phyloP scores from a whole-genome alignment of 2,888 invertebrate species.

The Autographa gamma region DNA sequence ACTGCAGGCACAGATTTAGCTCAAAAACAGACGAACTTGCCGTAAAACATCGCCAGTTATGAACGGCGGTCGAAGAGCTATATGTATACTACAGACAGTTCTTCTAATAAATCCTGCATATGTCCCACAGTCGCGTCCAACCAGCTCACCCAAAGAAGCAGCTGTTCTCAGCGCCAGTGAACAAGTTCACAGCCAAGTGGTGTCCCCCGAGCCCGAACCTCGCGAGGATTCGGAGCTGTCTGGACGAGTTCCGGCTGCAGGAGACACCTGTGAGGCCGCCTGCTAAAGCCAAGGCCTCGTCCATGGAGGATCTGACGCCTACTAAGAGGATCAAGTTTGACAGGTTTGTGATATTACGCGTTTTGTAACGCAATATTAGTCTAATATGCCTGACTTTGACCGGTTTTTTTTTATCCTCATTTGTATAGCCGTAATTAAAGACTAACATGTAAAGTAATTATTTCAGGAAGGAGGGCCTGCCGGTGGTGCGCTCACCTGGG shows the following conservation, averaged over 20 bases:
- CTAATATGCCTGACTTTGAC: no score
- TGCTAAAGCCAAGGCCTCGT: slow-evolving; percentile 77
- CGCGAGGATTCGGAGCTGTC: slow-evolving; percentile 75
- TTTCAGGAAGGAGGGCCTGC: slow-evolving; percentile 46
- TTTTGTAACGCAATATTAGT: no score
- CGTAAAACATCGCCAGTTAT: no score
- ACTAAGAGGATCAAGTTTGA: slow-evolving; percentile 71
- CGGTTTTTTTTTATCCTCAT: no score
- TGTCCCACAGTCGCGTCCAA: slow-evolving; percentile 70
- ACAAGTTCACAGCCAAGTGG: slow-evolving; percentile 78
- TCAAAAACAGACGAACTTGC: no score
- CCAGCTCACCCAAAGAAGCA: slow-evolving; percentile 82
- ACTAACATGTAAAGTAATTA: background rate
- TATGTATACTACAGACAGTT: background rate
- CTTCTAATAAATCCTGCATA: background rate
- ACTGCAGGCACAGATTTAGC: no score
- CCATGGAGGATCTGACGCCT: slow-evolving; percentile 85
- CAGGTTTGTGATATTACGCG: slow-evolving; percentile 56
- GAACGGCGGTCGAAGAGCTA: no score
- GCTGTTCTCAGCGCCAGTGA: slow-evolving; percentile 79
- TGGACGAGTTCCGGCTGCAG: slow-evolving; percentile 69
- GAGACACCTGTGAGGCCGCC: slow-evolving; percentile 58
- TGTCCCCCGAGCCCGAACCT: slow-evolving; percentile 70
- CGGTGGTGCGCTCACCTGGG: slow-evolving; percentile 62
- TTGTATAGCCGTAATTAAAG: background rate